Percentiles rank a stretch among this genome's conserved stretches.
Conservation (phyloP, 2,797 vertebrate genomes). For the Bovichtus variegatus region DNA sequence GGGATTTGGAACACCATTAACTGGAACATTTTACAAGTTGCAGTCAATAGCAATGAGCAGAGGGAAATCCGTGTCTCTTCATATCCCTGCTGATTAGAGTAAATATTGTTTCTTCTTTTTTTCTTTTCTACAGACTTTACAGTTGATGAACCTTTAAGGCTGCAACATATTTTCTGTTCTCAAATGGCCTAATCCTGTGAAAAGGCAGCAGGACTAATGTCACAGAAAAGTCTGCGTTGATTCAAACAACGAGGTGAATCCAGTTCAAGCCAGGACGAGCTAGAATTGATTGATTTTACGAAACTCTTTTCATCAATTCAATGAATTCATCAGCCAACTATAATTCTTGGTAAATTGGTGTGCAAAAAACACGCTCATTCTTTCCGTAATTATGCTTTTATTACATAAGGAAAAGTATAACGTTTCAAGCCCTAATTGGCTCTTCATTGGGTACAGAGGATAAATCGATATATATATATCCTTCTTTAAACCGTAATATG, state of each 20-base stretch:
- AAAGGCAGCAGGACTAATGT: background rate
- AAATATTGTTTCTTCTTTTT: no score
- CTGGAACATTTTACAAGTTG: slow-evolving; percentile 41
- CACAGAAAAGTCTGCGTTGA: slow-evolving; percentile 13
- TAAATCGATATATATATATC: no score
- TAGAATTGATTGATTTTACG: no score
- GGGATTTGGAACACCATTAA: slow-evolving; percentile 58
- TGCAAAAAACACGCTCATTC: background rate
- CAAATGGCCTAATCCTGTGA: background rate
- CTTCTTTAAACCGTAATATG: slow-evolving; percentile 26
- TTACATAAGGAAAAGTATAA: background rate
- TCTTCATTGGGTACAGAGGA: no score
- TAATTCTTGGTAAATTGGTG: background rate
- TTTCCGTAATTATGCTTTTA: no score
- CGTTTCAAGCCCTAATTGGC: background rate
- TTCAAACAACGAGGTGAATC: background rate
- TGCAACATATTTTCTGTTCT: background rate
- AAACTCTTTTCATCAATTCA: background rate
- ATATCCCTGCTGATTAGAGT: slow-evolving; percentile 20
- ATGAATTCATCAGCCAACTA: background rate
- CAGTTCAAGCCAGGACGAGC: no score
- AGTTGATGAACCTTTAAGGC: background rate
- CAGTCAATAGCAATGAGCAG: slow-evolving; percentile 31
- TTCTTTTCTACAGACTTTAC: no score
- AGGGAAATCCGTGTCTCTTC: slow-evolving; percentile 33